Evolutionary conservation across 2,113 vertebrate genomes (phyloP).

Genomic region (Daphoenositta chrysoptera): DNA sequence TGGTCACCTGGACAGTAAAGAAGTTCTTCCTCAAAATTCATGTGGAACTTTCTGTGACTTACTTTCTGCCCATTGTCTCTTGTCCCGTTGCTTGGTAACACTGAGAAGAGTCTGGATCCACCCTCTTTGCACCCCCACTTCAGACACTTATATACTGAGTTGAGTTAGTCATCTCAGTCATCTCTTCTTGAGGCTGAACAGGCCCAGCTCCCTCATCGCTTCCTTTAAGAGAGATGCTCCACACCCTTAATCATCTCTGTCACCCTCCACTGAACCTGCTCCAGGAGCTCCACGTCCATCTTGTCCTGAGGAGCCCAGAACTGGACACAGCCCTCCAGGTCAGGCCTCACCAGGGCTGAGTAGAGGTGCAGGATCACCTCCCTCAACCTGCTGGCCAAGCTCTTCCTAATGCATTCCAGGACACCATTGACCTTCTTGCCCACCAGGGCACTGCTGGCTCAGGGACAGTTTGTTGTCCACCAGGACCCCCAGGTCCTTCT

Average conservation of each 20-base stretch:
- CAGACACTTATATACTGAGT: neutral
- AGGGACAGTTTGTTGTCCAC: neutral
- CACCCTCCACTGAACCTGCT: neutral
- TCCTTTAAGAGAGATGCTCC: neutral
- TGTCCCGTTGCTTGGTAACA: neutral
- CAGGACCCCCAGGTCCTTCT: neutral
- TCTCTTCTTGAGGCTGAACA: neutral
- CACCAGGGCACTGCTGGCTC: neutral
- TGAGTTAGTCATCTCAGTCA: neutral
- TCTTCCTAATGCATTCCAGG: neutral
- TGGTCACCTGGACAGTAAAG: neutral
- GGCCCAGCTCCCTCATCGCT: neutral
- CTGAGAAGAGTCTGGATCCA: neutral
- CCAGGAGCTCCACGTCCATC: neutral
- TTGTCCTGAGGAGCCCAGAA: neutral
- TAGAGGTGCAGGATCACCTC: neutral
- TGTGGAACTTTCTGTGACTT: neutral
- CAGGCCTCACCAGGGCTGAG: neutral
- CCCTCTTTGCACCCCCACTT: neutral
- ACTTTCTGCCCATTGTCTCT: neutral
- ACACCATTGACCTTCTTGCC: fast-evolving
- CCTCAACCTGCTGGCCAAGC: neutral
- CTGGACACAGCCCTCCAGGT: neutral
- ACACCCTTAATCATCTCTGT: neutral
- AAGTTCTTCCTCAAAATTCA: neutral